These are phyloP conservation scores for Actinernus sp. DNA, from an alignment of 92 coral and sea anemone genomes.

Conservation along the genomic window DNA sequence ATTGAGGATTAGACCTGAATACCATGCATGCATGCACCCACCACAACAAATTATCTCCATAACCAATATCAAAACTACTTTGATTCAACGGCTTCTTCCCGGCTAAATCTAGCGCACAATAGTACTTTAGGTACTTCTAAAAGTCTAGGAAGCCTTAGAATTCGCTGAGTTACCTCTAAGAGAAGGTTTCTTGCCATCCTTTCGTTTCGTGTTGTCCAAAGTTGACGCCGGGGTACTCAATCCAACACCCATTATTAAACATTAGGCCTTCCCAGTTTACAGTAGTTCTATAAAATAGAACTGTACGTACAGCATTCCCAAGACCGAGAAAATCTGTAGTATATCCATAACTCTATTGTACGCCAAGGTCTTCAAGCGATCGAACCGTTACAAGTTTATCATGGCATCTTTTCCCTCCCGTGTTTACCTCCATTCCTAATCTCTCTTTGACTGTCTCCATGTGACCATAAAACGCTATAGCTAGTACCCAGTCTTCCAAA, in stretches of 20 bases:
- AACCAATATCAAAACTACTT: background rate
- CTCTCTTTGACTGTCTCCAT: background rate
- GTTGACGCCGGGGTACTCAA: constrained; percentile 27
- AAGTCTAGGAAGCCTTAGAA: too few relatives aligned
- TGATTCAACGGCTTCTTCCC: background rate
- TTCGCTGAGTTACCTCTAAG: constrained; percentile 21
- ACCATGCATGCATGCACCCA: background rate
- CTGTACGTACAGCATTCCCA: too few relatives aligned
- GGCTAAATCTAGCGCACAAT: too few relatives aligned
- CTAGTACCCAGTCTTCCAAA: background rate
- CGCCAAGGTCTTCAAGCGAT: constrained; percentile 13
- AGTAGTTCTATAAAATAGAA: too few relatives aligned
- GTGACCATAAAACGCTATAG: background rate
- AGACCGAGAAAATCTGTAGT: too few relatives aligned
- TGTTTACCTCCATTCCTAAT: background rate
- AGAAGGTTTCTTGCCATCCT: constrained; percentile 16
- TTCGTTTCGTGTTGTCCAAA: constrained; percentile 25
- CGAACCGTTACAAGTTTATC: constrained; percentile 18
- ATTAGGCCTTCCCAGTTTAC: too few relatives aligned
- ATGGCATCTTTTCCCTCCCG: background rate
- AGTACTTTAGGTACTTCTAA: too few relatives aligned
- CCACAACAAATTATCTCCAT: constrained; percentile 3
- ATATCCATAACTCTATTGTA: too few relatives aligned
- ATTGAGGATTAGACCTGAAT: background rate
- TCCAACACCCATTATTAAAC: constrained; percentile 24